Conservation (phyloP, 1,140 invertebrate species). For the Rhagoletis pomonella region DNA sequence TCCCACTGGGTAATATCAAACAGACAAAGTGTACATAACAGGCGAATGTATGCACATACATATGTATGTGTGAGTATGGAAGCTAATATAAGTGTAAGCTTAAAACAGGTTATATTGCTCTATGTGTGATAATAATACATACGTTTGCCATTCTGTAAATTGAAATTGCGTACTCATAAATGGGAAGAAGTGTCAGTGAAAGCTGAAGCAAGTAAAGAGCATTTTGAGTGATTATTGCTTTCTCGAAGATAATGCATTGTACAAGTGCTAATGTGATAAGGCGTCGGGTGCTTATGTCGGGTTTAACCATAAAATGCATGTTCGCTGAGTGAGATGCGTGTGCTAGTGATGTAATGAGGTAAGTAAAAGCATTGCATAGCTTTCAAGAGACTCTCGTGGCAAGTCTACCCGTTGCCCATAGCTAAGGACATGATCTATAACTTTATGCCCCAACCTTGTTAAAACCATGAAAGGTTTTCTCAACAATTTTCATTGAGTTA, state of each 20-base stretch:
- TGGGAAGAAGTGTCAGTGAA: not conserved
- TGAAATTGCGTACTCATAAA: not conserved
- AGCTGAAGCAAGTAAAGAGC: not conserved
- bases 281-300: not conserved
- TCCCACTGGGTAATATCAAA: constrained; percentile 26
- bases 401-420: too few relatives aligned
- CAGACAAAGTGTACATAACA: constrained; percentile 4
- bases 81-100: not conserved
- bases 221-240: constrained; percentile 42
- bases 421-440: too few relatives aligned
- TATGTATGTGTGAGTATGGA: not conserved
- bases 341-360: too few relatives aligned
- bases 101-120: not conserved
- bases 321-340: too few relatives aligned
- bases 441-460: too few relatives aligned
- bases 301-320: not conserved
- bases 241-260: not conserved
- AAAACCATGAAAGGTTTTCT: too few relatives aligned
- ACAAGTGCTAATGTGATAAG: constrained; percentile 20
- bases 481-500: too few relatives aligned
- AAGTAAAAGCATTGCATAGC: too few relatives aligned
- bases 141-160: not conserved
- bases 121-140: not conserved
- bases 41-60: not conserved
- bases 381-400: too few relatives aligned